A percentile compares a stretch with the other conserved stretches of the same genome.
These are phyloP conservation scores for Microdon myrmicae DNA, from an alignment of 2,888 invertebrate species.

Conservation along the genomic window DNA sequence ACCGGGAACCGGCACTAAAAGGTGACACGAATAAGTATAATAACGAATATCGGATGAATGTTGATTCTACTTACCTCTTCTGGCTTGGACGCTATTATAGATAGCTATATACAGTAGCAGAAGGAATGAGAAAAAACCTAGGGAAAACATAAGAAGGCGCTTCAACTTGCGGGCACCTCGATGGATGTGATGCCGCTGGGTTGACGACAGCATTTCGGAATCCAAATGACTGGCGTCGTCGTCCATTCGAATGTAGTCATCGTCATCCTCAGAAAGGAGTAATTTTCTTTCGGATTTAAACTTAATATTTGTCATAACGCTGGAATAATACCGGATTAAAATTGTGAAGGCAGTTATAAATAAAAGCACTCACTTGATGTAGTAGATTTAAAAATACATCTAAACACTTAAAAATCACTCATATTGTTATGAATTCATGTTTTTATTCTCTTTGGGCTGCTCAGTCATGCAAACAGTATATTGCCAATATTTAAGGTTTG, in stretches of 20 bases:
- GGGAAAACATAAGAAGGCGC: constrained; percentile 54
- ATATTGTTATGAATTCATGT: no score
- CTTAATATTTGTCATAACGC: constrained; percentile 31
- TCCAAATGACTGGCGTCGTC: constrained; percentile 16
- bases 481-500: no score
- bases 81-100: constrained; percentile 58
- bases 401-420: no score
- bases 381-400: no score
- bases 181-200: constrained; percentile 54
- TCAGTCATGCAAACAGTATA: no score
- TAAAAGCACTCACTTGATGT: no score
- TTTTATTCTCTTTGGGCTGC: no score
- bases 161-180: constrained; percentile 57
- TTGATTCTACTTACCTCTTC: constrained; percentile 57
- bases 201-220: constrained; percentile 51
- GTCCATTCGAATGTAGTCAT: constrained; percentile 19
- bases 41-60: background rate
- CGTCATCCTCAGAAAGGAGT: constrained; percentile 30
- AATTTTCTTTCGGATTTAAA: constrained; percentile 23
- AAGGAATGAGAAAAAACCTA: constrained; percentile 55
- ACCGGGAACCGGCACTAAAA: constrained; percentile 70
- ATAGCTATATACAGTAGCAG: constrained; percentile 60
- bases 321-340: background rate
- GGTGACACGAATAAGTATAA: background rate
- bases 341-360: no score